These are phyloP conservation scores for Sebastes oblongus DNA, from an alignment of 2,797 vertebrate species.

Conservation along the genomic window DNA sequence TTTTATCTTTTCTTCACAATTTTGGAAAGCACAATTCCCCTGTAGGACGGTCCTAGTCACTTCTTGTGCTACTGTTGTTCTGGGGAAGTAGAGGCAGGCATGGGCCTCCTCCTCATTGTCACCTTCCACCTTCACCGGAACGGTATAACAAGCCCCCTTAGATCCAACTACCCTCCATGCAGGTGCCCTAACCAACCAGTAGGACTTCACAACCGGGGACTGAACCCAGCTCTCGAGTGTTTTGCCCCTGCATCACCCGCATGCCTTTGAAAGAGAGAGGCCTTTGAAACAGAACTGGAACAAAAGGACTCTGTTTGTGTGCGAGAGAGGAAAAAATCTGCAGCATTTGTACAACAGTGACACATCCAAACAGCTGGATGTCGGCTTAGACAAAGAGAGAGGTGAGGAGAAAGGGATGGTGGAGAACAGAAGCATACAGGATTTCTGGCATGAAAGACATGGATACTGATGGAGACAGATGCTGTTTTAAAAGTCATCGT, in stretches of 20 bases:
- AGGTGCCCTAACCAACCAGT: conserved; percentile 19
- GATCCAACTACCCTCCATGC: background rate
- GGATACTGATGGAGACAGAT: conserved; percentile 3
- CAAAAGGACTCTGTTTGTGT: conserved; percentile 70
- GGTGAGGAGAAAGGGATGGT: conserved; percentile 30
- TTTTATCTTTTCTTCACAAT: background rate
- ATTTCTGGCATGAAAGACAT: background rate
- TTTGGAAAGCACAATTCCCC: conserved; percentile 17
- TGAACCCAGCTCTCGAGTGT: conserved; percentile 20
- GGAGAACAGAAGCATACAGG: conserved; percentile 7
- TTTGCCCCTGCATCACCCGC: conserved; percentile 27
- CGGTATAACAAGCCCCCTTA: conserved; percentile 19
- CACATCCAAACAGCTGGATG: conserved; percentile 72
- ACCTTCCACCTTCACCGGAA: conserved; percentile 11
- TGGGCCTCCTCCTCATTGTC: background rate
- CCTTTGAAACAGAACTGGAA: conserved; percentile 66
- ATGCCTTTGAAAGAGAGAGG: conserved; percentile 60
- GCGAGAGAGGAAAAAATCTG: conserved; percentile 36
- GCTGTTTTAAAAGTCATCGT: background rate
- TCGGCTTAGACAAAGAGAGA: conserved; percentile 60
- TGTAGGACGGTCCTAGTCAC: background rate
- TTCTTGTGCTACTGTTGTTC: conserved; percentile 14
- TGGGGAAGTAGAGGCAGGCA: background rate
- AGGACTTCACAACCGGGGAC: conserved; percentile 15
- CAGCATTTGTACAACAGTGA: conserved; percentile 54